Conservation (phyloP, 2,888 invertebrate species). For the Deilephila porcellus region DNA sequence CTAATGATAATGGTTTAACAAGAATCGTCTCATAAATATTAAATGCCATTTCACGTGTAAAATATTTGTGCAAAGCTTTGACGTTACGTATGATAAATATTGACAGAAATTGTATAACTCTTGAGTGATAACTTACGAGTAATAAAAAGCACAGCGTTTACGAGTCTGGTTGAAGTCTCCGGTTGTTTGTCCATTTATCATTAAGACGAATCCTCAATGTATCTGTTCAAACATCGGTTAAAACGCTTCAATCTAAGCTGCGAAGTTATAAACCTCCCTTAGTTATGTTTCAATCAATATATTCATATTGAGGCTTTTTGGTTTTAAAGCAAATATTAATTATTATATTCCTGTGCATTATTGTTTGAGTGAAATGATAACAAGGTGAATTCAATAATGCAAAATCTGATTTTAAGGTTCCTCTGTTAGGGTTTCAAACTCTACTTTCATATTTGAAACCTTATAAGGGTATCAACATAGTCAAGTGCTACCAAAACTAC, state of each 20-base stretch:
- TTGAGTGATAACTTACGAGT: constrained; percentile 48
- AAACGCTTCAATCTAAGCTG: background rate
- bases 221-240: too few species aligned
- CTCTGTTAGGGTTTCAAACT: too few species aligned
- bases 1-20: background rate
- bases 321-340: background rate
- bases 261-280: background rate
- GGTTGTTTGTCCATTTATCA: constrained; percentile 36
- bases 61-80: constrained; percentile 1
- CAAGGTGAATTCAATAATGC: too few species aligned
- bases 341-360: too few species aligned
- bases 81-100: constrained; percentile 37
- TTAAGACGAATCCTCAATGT: too few species aligned
- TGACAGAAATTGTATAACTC: constrained; percentile 16
- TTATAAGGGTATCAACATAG: too few species aligned
- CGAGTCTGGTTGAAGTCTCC: constrained; percentile 47
- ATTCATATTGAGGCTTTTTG: background rate
- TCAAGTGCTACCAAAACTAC: too few species aligned
- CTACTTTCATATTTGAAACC: too few species aligned
- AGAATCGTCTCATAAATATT: background rate
- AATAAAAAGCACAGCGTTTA: constrained; percentile 53
- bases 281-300: background rate
- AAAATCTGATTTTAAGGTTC: too few species aligned
- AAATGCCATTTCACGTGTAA: background rate
- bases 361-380: too few species aligned